Evolutionary conservation across 1,140 invertebrate species (phyloP), one percentile per base, ranked within the genome.

Genomic region (Gonioctena quinquepunctata): DNA sequence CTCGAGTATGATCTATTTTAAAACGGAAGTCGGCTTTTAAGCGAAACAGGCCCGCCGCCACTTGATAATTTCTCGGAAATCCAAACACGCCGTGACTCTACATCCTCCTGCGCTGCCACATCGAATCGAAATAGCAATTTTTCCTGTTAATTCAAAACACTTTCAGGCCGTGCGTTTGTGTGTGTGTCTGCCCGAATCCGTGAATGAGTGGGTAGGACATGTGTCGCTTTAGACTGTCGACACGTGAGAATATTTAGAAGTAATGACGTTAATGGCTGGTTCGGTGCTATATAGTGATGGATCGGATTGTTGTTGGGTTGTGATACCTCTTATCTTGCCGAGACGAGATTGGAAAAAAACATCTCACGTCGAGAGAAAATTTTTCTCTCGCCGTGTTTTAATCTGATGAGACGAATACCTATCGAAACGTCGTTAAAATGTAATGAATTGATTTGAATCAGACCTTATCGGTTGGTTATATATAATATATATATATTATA

Each of bases 101-200:
- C 69, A 70, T 74, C 72, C 72, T 74, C 60, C 27, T 60, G 23
- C 21, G 19, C 63, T 66, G 72, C 65, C 72, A 74, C 22, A 48
- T 71, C 66, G 61, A 68, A 70, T 71, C 65, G 60, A 66, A 68
- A 54, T 42, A 49, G 60, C 62, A 64, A 54, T 71, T 74, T 74
- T 71, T 74, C 72, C 61, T 74, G 54, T 74, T 74, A 74, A 74
- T 74, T 74, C 72, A 74, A 74, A 74, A 74, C 72, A 74, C 57
- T 74, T 71, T 70, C 56, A 66, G 18, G 52, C n/a, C 22, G 18
- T 5, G 19, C 19, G 52, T 23, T 3, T 16, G 13, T 50, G 49
- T 50, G 13, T n/a, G 49, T n/a, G 19, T 19, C 3, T 16, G 49
- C 4, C 3, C 18, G 22, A 42, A 19, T 13, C 8, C n/a, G 18